phyloP scores from a whole-genome alignment of 2,888 invertebrate species.

The Incurvaria masculella region DNA sequence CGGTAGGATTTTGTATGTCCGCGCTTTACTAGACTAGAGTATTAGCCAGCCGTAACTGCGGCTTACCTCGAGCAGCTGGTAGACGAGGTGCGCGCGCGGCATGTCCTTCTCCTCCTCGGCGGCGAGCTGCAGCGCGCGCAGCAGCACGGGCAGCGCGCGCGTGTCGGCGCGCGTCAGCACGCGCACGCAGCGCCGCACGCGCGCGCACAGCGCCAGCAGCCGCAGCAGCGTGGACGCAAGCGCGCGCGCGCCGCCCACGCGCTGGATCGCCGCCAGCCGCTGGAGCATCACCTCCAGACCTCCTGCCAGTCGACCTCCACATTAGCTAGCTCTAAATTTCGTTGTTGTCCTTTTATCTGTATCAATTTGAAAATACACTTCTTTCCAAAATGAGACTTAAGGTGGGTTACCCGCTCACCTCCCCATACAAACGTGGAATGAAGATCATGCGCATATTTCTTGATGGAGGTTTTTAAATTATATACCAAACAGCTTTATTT shows the following conservation, averaged over 20 bases:
- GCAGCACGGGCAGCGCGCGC: constrained; percentile 76
- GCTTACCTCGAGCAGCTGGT: constrained; percentile 84
- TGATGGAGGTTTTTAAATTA: not conserved
- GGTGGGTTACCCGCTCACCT: too few relatives aligned
- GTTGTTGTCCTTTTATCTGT: too few relatives aligned
- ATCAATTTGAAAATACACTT: too few relatives aligned
- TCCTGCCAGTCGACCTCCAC: too few relatives aligned
- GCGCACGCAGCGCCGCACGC: constrained; percentile 85
- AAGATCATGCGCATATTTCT: too few relatives aligned
- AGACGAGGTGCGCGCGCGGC: constrained; percentile 76
- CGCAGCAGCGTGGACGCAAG: constrained; percentile 87
- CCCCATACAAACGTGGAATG: too few relatives aligned
- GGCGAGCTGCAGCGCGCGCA: constrained; percentile 77
- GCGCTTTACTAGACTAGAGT: too few relatives aligned
- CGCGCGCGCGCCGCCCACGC: constrained; percentile 83
- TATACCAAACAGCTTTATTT: too few relatives aligned
- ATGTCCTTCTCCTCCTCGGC: constrained; percentile 59
- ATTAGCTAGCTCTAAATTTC: too few relatives aligned
- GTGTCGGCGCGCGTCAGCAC: constrained; percentile 84
- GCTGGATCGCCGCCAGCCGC: constrained; percentile 80
- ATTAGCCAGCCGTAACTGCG: too few relatives aligned
- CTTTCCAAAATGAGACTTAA: too few relatives aligned
- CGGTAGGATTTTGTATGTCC: too few relatives aligned
- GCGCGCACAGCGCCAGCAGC: constrained; percentile 84
- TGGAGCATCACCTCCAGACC: constrained; percentile 75